Evolutionary conservation across 2,113 vertebrate genomes (phyloP), one percentile per base, ranked within the genome.

Genomic region (Vulpes ferrilata): DNA sequence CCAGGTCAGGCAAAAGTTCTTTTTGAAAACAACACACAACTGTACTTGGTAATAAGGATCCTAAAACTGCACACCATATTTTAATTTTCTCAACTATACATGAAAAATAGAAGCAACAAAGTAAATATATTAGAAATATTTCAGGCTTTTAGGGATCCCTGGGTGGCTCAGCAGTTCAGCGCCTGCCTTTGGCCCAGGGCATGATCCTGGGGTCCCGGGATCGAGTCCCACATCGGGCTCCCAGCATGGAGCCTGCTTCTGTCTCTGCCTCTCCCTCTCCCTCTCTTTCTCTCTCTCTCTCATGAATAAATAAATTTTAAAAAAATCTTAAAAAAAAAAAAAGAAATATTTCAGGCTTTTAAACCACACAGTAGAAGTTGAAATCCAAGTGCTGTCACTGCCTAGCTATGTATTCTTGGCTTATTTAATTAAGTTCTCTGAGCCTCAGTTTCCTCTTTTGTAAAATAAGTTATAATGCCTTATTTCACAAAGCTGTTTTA

Each of bases 41-140:
- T 92, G 25, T 83, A 85, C 11, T 80, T 93, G 69, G 84, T n/a
- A 81, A 59, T 69, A 97, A 93, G n/a, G 16, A 95, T 60, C 88
- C 16, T 27, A 80, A 94, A 97, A 43, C 73, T 82, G 4, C 1
- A 83, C 7, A 78, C 84, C 67, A 43, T 11, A 95, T 86, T 91
- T 91, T 90, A 94, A 71, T 85, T 59, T 30, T 59, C 32, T 4
- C 17, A 88, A 88, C 3, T 91, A 2, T 81, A 93, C 27, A 94
- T 15, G 85, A 89, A 59, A 94, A 88, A 30, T 25, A 92, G 11
- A 83, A 93, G 30, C 15, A 23, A 23, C 27, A 74, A 38, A 83
- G 15, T 83, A 90, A 96, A 85, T 57, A 62, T 55, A 67, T 74
- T 62, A 93, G 17, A 90, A 90, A 91, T 65, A 88, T 35, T 69